Evolutionary conservation across 2,113 vertebrate genomes (phyloP).

Genomic region (Pholis gunnellus): DNA sequence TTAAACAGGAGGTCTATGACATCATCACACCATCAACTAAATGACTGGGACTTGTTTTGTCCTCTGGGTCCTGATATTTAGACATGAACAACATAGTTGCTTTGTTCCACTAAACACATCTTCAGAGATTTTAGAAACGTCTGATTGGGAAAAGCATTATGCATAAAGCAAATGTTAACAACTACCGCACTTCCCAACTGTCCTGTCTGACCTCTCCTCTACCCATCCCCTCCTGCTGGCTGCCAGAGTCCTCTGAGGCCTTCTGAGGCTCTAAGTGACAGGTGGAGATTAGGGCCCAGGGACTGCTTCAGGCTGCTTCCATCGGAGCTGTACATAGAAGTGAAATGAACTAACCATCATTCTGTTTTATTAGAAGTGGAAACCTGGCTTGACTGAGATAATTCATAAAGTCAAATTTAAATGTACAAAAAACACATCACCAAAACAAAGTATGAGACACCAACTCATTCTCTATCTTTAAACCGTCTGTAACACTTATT

Average conservation of each 20-base stretch:
- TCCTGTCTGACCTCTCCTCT: constrained; percentile 16
- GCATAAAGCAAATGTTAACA: constrained; percentile 15
- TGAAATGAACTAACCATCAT: neutral
- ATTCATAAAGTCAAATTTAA: neutral
- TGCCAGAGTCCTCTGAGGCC: constrained; percentile 7
- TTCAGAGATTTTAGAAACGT: neutral
- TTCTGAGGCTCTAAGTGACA: constrained; percentile 2
- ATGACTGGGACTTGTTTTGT: neutral
- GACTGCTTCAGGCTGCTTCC: neutral
- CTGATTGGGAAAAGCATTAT: neutral
- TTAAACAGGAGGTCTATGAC: neutral
- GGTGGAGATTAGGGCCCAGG: constrained; percentile 1
- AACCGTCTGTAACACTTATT: neutral
- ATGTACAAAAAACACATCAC: neutral
- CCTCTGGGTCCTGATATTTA: neutral
- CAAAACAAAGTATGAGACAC: neutral
- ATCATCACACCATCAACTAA: neutral
- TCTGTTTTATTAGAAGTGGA: neutral
- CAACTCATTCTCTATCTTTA: neutral
- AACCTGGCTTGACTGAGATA: neutral
- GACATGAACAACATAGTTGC: neutral
- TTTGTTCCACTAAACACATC: neutral
- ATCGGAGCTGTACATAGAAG: neutral
- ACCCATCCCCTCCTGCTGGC: neutral
- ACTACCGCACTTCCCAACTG: neutral